phyloP scores from a whole-genome alignment of 2,113 vertebrate species.

The Apodemus sylvaticus region DNA sequence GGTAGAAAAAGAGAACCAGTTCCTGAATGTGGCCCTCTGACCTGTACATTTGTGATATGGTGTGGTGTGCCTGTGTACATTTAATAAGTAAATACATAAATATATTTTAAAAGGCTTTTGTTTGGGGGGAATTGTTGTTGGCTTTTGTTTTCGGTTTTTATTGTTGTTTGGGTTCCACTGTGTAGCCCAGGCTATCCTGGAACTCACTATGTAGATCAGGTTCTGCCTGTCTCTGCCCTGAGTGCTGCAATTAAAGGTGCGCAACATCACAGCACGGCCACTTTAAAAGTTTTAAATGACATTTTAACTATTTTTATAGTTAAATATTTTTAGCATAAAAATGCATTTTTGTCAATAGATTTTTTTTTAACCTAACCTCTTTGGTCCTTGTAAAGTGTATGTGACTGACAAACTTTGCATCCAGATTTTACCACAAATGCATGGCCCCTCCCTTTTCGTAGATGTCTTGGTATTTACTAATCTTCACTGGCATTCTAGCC shows the following conservation, averaged over 20 bases:
- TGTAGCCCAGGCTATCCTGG: neutral
- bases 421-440: conserved; percentile 5
- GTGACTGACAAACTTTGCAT: neutral
- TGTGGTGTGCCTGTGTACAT: no score
- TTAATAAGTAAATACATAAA: neutral
- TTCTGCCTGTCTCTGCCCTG: neutral
- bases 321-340: neutral
- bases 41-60: no score
- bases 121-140: neutral
- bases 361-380: neutral
- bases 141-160: neutral
- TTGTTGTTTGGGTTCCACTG: neutral
- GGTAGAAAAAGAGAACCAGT: neutral
- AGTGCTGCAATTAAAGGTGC: neutral
- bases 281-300: neutral
- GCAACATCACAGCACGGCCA: neutral
- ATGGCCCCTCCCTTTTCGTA: neutral
- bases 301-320: conserved; percentile 3
- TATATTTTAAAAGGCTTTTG: neutral
- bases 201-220: neutral
- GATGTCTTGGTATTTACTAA: neutral
- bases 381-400: neutral
- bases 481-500: neutral
- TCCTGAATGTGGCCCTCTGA: neutral
- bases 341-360: neutral